Evolutionary conservation across 1,140 invertebrate genomes (phyloP), one percentile per base, ranked within the genome.

Genomic region (Hirudo medicinalis): DNA sequence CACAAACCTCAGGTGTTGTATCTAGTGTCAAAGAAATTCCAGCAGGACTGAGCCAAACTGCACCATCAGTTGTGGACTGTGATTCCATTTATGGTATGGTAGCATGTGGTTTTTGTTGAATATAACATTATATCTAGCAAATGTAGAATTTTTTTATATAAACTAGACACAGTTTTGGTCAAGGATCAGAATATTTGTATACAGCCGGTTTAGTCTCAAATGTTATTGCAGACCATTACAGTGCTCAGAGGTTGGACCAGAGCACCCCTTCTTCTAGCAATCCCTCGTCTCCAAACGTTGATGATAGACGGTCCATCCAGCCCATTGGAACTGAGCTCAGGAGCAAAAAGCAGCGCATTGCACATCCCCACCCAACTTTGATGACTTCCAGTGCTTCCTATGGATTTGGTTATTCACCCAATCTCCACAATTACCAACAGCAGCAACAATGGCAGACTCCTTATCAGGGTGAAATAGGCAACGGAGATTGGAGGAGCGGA

Each of bases 321-420:
- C 78, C 78, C 1, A 79, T 79, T 57, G 78, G 78, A 54, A 79
- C 76, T n/a, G 78, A 79, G 69, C 70, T 78, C n/a, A 60, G 54
- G 20, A 63, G 53, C 55, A 73, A 73, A 67, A 73, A 73, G 69
- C 69, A 70, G 29, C 40, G 69, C 19, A 54, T 70, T 49, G 57
- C 57, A 11, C 22, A 32, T 25, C 57, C 57, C 19, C 57, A 22
- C 8, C 22, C 57, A 13, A 4, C 57, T 13, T 20, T 63, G 22
- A 22, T 32, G 22, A 25, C 57, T 11, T 63, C 57, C 6, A 63
- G 29, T 63, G 29, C 22, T 63, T 63, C 29, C 20, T 25, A 63
- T 63, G 22, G 22, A 19, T 25, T 63, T 25, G 22, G 29, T 13
- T 25, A 63, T 15, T 25, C 22, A 63, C 22, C 22, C 57, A 32